Evolutionary conservation across 2,888 invertebrate species (phyloP).

Genomic region (Uloborus plumipes): DNA sequence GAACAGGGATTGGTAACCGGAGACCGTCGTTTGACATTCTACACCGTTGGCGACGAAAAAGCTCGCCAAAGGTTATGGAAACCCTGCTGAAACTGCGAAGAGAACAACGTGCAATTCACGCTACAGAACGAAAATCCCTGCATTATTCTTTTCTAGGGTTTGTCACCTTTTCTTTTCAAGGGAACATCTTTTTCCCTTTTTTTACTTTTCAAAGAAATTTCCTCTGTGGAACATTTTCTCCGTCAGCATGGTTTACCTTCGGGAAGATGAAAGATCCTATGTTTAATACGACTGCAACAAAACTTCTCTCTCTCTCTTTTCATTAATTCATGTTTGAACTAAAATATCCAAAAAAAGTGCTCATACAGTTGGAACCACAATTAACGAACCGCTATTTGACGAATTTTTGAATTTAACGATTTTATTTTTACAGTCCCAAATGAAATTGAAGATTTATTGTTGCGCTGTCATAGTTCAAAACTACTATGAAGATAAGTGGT

Average conservation of each 20-base stretch:
- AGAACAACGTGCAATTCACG: slow-evolving; percentile 19
- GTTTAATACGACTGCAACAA: no score
- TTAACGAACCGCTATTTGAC: no score
- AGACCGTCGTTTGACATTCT: slow-evolving; percentile 55
- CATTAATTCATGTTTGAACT: no score
- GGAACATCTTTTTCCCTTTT: slow-evolving; percentile 7
- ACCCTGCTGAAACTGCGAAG: slow-evolving; percentile 20
- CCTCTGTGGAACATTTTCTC: not conserved
- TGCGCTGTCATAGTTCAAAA: no score
- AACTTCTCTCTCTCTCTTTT: no score
- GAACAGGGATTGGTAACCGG: slow-evolving; percentile 30
- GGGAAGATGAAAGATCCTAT: not conserved
- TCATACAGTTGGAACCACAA: no score
- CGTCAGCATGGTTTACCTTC: not conserved
- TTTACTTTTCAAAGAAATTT: slow-evolving; percentile 5
- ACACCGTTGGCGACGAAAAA: slow-evolving; percentile 52
- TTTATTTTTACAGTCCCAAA: no score
- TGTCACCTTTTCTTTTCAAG: slow-evolving; percentile 36
- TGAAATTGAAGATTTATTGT: no score
- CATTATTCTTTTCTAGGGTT: slow-evolving; percentile 20
- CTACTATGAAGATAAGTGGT: no score
- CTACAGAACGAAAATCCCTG: not conserved
- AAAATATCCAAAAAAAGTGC: no score
- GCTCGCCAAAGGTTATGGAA: slow-evolving; percentile 35
- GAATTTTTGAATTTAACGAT: no score